These are phyloP conservation scores for Brachyptera putata DNA, from an alignment of 2,888 invertebrate genomes.

Conservation along the genomic window DNA sequence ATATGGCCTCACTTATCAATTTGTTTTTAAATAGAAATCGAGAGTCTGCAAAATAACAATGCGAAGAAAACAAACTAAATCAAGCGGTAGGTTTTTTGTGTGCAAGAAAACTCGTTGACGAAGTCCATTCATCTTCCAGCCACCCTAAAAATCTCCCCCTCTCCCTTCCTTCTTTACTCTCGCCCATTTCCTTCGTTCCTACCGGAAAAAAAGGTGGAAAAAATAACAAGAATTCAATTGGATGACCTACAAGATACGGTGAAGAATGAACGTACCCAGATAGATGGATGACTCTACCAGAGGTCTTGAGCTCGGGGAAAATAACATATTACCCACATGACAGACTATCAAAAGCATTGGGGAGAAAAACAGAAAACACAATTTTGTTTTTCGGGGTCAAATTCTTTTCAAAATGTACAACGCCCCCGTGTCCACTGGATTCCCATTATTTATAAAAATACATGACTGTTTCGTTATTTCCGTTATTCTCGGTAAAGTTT, in stretches of 20 bases:
- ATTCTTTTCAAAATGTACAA: background rate
- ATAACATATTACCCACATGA: slow-evolving; percentile 20
- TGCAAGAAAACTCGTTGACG: slow-evolving; percentile 24
- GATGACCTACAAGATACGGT: slow-evolving; percentile 19
- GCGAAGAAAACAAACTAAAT: slow-evolving; percentile 18
- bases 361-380: slow-evolving; percentile 10
- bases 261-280: slow-evolving; percentile 8
- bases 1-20: slow-evolving; percentile 8
- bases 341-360: slow-evolving; percentile 17
- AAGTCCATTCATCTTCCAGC: slow-evolving; percentile 26
- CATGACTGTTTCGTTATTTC: background rate
- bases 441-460: background rate
- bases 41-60: slow-evolving; percentile 15
- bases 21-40: slow-evolving; percentile 9
- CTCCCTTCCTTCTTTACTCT: no score
- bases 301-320: background rate
- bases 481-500: background rate
- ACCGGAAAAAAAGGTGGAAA: slow-evolving; percentile 16
- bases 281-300: slow-evolving; percentile 13
- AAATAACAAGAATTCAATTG: slow-evolving; percentile 22
- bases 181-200: slow-evolving; percentile 21
- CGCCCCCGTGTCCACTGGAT: slow-evolving; percentile 4
- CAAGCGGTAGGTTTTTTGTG: slow-evolving; percentile 13
- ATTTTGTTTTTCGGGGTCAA: slow-evolving; percentile 2
- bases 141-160: no score